Conservation (phyloP, 1,140 invertebrate genomes). For the Listronotus bonariensis region DNA sequence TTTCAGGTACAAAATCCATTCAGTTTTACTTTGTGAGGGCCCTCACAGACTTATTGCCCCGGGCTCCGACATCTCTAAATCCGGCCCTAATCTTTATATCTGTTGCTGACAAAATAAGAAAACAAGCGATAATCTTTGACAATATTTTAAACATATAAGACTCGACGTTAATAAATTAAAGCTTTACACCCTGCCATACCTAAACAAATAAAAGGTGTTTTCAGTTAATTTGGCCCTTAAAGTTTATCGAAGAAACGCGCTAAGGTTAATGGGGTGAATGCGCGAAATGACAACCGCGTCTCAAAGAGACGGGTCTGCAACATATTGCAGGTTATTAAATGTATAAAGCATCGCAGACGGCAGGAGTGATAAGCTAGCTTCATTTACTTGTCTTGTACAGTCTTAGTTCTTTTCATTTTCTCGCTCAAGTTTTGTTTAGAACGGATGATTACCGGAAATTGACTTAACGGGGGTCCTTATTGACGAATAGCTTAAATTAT, state of each 20-base stretch:
- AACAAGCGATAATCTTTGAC: too few relatives aligned
- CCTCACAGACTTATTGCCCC: too few relatives aligned
- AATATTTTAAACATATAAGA: too few relatives aligned
- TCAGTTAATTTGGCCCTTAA: slow-evolving; percentile 34
- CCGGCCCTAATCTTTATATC: too few relatives aligned
- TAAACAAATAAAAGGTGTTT: slow-evolving; percentile 37
- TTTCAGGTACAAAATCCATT: too few relatives aligned
- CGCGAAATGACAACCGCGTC: slow-evolving; percentile 34
- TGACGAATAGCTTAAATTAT: too few relatives aligned
- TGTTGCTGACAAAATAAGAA: too few relatives aligned
- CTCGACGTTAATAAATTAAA: slow-evolving; percentile 30
- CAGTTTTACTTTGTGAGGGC: too few relatives aligned
- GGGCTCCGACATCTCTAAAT: too few relatives aligned
- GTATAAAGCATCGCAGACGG: slow-evolving; percentile 32
- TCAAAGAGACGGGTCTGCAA: slow-evolving; percentile 33
- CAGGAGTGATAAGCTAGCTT: slow-evolving; percentile 26
- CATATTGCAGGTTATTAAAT: slow-evolving; percentile 41
- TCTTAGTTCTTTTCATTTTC: slow-evolving; percentile 25
- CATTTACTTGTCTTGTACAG: slow-evolving; percentile 35
- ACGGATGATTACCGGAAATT: too few relatives aligned
- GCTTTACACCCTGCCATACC: slow-evolving; percentile 11
- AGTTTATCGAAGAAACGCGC: slow-evolving; percentile 29
- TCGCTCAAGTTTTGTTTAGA: too few relatives aligned
- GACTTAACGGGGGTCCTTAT: too few relatives aligned
- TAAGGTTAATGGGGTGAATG: slow-evolving; percentile 37